A percentile compares a stretch with the other conserved stretches of the same genome.
Conservation (phyloP, 2,113 vertebrate species). For the Lophius piscatorius region DNA sequence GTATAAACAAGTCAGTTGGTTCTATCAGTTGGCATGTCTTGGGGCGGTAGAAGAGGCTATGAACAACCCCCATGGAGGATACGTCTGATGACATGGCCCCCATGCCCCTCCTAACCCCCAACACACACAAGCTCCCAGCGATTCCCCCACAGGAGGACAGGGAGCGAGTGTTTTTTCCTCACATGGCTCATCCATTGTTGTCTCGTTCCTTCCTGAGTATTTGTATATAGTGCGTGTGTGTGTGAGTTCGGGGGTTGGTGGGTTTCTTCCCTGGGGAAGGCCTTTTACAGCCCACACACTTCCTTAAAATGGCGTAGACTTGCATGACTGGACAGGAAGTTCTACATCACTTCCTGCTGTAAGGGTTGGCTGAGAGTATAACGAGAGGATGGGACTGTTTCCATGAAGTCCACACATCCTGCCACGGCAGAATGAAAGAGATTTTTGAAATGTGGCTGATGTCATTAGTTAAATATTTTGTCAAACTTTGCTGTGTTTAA, state of each 20-base stretch:
- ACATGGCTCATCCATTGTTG: slow-evolving; percentile 61
- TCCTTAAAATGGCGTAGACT: slow-evolving; percentile 29
- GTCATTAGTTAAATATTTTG: too few species aligned
- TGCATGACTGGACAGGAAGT: slow-evolving; percentile 19
- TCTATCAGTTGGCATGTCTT: too few species aligned
- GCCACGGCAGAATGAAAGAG: too few species aligned
- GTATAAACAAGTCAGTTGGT: too few species aligned
- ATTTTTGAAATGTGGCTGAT: too few species aligned
- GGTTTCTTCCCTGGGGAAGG: neutral
- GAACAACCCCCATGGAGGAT: too few species aligned
- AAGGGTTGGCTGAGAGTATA: neutral
- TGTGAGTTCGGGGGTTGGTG: slow-evolving; percentile 1
- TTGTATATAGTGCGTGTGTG: slow-evolving; percentile 3
- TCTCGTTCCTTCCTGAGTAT: slow-evolving; percentile 57
- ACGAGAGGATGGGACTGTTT: slow-evolving; percentile 11
- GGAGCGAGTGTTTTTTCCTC: slow-evolving; percentile 52
- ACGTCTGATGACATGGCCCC: too few species aligned
- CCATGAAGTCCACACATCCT: slow-evolving; percentile 39
- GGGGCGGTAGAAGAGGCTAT: too few species aligned
- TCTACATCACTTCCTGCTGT: slow-evolving; percentile 48
- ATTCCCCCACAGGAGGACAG: slow-evolving; percentile 29
- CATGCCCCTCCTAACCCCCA: too few species aligned
- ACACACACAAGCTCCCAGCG: slow-evolving; percentile 23
- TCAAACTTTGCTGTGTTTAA: too few species aligned
- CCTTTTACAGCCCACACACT: slow-evolving; percentile 45